Conservation (phyloP, 2,797 vertebrate species). For the Fundulus diaphanus region DNA sequence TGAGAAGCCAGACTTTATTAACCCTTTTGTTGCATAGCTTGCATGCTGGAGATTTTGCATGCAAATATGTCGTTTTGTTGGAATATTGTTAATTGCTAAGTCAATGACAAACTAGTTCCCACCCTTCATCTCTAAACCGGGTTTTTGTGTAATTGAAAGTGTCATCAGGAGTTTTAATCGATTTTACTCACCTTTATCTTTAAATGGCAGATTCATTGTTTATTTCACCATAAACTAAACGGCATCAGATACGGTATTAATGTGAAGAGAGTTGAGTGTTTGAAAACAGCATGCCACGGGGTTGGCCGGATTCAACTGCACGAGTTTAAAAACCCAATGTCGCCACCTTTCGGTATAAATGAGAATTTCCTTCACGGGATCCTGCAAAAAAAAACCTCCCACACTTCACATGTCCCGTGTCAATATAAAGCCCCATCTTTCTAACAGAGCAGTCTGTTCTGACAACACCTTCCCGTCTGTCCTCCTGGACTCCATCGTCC, state of each 20-base stretch:
- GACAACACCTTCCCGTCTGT: conserved; percentile 41
- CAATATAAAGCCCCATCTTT: conserved; percentile 6
- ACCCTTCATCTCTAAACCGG: neutral
- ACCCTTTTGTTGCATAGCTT: neutral
- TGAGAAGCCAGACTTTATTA: neutral
- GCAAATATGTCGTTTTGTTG: conserved; percentile 15
- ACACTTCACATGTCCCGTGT: neutral
- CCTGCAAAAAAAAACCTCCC: conserved; percentile 1
- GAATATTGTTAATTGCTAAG: conserved; percentile 29
- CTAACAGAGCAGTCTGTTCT: conserved; percentile 2
- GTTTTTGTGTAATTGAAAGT: neutral
- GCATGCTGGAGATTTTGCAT: neutral
- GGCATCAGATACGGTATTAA: neutral
- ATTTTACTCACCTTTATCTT: neutral
- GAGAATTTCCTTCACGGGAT: conserved; percentile 49
- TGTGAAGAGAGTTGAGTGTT: conserved; percentile 15
- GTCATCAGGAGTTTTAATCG: neutral
- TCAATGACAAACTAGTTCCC: neutral
- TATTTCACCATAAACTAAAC: conserved; percentile 5
- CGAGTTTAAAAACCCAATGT: conserved; percentile 88
- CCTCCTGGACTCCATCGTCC: conserved; percentile 23
- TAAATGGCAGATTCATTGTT: neutral
- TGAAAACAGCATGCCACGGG: conserved; percentile 4
- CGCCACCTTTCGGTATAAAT: conserved; percentile 92
- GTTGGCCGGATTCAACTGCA: conserved; percentile 29